Evolutionary conservation across 2,888 invertebrate genomes (phyloP).

Genomic region (Julus scanicus): DNA sequence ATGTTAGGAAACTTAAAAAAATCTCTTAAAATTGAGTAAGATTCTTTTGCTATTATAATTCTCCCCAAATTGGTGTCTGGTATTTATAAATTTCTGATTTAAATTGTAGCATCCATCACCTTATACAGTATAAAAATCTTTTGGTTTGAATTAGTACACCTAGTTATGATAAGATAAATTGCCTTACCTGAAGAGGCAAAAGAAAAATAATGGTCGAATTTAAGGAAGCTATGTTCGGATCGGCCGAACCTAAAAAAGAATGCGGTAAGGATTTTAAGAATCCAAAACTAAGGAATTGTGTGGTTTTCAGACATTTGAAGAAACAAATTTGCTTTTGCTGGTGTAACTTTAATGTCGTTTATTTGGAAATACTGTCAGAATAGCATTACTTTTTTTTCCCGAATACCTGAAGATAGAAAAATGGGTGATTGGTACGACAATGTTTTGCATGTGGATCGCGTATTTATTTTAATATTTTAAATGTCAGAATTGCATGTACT

Average conservation of each 20-base stretch:
- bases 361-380: not conserved
- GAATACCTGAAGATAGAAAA: not conserved
- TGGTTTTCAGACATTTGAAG: not conserved
- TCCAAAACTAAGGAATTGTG: not conserved
- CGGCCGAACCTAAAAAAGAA: conserved; percentile 3
- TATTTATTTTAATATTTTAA: not conserved
- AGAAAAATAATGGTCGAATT: not conserved
- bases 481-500: not conserved
- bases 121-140: not conserved
- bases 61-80: not conserved
- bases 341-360: not conserved
- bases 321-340: not conserved
- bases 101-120: not conserved
- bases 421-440: too few relatives aligned
- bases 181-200: not conserved
- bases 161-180: not conserved
- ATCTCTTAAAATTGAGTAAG: too few relatives aligned
- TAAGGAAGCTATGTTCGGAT: conserved; percentile 6
- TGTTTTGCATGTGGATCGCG: not conserved
- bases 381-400: not conserved
- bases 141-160: too few relatives aligned
- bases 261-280: not conserved
- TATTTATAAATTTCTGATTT: too few relatives aligned
- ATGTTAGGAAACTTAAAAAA: too few relatives aligned
- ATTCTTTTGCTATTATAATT: not conserved